phyloP scores from a whole-genome alignment of 1,140 invertebrate species.

The Drosophila erecta region DNA sequence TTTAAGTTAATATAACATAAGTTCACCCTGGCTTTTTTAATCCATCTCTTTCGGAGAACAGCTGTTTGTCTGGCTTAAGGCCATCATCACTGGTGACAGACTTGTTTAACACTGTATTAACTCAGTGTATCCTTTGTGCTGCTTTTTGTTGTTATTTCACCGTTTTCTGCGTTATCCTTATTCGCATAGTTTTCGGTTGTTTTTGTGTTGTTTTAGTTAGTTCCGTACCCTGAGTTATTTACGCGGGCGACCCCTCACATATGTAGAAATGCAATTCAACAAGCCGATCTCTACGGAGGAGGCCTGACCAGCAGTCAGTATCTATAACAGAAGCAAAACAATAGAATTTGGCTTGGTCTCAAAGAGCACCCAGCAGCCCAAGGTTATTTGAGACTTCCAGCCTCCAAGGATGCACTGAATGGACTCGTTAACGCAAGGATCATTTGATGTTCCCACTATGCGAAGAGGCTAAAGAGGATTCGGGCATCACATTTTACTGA shows the following conservation, averaged over 20 bases:
- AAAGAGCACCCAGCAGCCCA: conserved; percentile 36
- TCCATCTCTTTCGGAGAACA: not conserved
- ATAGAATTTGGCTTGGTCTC: conserved; percentile 42
- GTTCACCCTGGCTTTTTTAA: not conserved
- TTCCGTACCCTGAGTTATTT: conserved; percentile 28
- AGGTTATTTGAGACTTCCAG: conserved; percentile 45
- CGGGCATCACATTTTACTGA: not conserved
- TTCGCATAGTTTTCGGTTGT: conserved; percentile 48
- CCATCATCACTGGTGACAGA: not conserved
- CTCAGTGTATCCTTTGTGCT: conserved; percentile 39
- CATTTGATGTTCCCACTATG: conserved; percentile 13
- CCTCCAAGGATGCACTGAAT: conserved; percentile 9
- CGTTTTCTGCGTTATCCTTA: conserved; percentile 42
- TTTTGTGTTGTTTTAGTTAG: conserved; percentile 43
- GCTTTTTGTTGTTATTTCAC: conserved; percentile 46
- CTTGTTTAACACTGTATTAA: conserved; percentile 14
- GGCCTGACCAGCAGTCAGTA: conserved; percentile 35
- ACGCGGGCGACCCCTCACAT: not conserved
- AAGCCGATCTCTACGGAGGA: conserved; percentile 9
- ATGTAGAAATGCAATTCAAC: conserved; percentile 18
- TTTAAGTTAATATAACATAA: not conserved
- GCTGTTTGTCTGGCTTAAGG: not conserved
- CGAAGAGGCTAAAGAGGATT: conserved; percentile 18
- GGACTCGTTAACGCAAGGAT: not conserved
- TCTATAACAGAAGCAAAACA: conserved; percentile 72